These are phyloP conservation scores for Galendromus occidentalis DNA, from an alignment of 1,140 invertebrate genomes.

Conservation along the genomic window DNA sequence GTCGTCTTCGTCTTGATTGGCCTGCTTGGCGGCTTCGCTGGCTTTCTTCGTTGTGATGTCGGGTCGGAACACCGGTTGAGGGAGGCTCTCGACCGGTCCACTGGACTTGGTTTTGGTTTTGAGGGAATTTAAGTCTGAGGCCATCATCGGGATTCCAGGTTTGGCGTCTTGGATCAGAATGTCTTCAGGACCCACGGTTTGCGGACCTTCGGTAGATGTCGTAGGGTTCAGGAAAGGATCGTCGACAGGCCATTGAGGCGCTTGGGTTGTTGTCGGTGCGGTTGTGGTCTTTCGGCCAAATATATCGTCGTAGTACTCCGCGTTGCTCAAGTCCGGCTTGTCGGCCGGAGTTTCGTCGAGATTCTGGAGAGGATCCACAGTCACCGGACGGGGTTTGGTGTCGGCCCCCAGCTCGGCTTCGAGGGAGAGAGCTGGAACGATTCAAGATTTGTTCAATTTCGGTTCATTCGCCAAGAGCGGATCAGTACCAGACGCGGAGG, in stretches of 20 bases:
- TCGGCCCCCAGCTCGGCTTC: neutral
- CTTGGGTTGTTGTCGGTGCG: neutral
- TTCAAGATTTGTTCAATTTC: too few species aligned
- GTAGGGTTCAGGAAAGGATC: neutral
- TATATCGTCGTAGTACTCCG: neutral
- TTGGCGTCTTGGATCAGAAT: conserved; percentile 7
- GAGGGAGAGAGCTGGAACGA: neutral
- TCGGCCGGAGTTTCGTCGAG: neutral
- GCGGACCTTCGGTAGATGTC: neutral
- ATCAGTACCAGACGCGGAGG: too few species aligned
- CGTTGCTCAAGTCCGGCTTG: neutral
- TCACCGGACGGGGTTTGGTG: neutral
- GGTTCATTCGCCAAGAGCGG: too few species aligned
- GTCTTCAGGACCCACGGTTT: neutral
- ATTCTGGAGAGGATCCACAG: neutral
- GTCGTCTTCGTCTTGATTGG: conserved; percentile 4
- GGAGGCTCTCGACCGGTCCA: neutral
- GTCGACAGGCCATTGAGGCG: neutral
- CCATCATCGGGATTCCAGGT: neutral
- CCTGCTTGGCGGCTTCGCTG: neutral
- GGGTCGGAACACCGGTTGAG: neutral
- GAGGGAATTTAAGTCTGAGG: neutral
- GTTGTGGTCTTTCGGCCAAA: neutral
- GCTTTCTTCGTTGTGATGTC: neutral
- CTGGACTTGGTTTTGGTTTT: neutral